A percentile compares a stretch with the other conserved stretches of the same genome.
phyloP scores from a whole-genome alignment of 2,888 invertebrate species.

The Alloplasta piceator region DNA sequence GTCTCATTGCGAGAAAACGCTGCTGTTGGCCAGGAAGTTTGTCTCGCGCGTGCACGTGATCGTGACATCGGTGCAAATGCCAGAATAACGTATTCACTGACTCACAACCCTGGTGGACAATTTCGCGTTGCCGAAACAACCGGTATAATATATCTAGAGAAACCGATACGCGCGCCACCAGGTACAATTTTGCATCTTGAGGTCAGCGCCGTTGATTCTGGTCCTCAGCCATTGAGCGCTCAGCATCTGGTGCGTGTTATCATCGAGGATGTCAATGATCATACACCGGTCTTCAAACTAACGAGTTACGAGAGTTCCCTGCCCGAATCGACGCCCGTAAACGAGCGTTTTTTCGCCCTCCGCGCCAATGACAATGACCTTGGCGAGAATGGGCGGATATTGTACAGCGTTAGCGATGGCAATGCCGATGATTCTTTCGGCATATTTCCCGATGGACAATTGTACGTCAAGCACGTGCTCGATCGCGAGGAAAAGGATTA shows the following conservation, averaged over 20 bases:
- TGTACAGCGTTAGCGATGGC: slow-evolving; percentile 93
- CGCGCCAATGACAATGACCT: slow-evolving; percentile 95
- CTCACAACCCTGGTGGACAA: slow-evolving; percentile 91
- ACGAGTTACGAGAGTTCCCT: slow-evolving; percentile 96
- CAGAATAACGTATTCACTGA: slow-evolving; percentile 91
- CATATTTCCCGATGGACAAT: slow-evolving; percentile 96
- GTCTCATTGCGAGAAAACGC: slow-evolving; percentile 93
- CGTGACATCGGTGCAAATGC: slow-evolving; percentile 95
- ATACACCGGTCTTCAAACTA: slow-evolving; percentile 96
- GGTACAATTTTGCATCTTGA: slow-evolving; percentile 89
- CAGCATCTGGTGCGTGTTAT: slow-evolving; percentile 89
- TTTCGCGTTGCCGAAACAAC: slow-evolving; percentile 94
- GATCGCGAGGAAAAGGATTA: slow-evolving; percentile 96
- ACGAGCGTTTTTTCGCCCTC: slow-evolving; percentile 95
- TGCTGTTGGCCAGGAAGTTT: slow-evolving; percentile 97
- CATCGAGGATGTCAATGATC: slow-evolving; percentile 96
- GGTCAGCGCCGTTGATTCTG: slow-evolving; percentile 94
- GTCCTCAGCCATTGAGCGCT: slow-evolving; percentile 89
- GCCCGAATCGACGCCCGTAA: slow-evolving; percentile 94
- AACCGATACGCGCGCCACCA: slow-evolving; percentile 90
- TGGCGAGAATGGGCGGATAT: slow-evolving; percentile 91
- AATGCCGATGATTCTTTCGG: slow-evolving; percentile 95
- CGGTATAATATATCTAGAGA: slow-evolving; percentile 94
- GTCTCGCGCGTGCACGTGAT: slow-evolving; percentile 93
- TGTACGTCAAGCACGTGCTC: slow-evolving; percentile 93